Conservation (phyloP, 2,797 vertebrate species). For the Oceanodroma leucorhoa region DNA sequence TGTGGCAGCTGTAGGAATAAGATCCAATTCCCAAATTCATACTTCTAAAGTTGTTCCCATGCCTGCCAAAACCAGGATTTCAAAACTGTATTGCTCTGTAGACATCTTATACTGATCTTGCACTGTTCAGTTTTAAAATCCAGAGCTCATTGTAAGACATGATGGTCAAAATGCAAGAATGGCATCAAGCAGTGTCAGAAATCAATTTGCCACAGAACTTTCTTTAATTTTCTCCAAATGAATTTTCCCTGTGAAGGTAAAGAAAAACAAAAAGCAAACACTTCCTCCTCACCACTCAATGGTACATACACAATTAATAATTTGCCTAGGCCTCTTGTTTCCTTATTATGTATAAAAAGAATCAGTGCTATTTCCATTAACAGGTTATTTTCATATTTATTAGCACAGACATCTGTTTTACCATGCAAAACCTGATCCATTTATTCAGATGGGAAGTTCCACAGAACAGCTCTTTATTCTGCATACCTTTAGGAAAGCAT, state of each 20-base stretch:
- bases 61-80: neutral
- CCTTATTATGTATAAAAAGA: neutral
- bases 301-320: neutral
- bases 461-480: neutral
- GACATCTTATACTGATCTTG: neutral
- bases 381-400: neutral
- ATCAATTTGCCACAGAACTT: neutral
- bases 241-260: neutral
- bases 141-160: neutral
- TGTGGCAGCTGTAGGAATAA: neutral
- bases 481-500: neutral
- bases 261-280: neutral
- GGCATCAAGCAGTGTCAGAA: neutral
- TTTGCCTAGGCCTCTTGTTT: neutral
- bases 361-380: neutral
- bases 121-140: neutral
- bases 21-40: neutral
- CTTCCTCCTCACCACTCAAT: neutral
- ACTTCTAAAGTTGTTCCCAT: neutral
- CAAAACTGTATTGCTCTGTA: neutral
- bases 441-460: neutral
- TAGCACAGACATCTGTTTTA: neutral
- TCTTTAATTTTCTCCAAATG: neutral
- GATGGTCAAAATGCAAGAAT: neutral
- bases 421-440: neutral